phyloP scores from a whole-genome alignment of 2,113 vertebrate genomes.

The Rhombomys opimus region DNA sequence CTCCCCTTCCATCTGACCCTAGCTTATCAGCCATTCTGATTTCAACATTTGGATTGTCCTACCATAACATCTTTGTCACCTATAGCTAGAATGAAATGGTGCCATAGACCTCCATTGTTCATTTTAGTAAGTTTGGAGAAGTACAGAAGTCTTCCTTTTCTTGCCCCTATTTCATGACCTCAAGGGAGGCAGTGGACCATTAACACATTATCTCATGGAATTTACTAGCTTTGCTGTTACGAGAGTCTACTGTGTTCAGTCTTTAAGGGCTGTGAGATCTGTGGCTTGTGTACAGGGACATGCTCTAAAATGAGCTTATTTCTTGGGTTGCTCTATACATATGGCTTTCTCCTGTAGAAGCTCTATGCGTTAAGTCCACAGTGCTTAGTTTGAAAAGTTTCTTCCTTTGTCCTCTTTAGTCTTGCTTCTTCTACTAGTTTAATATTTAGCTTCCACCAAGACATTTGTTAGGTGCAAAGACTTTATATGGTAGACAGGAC shows the following conservation, averaged over 20 bases:
- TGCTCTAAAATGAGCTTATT: background rate
- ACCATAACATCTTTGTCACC: background rate
- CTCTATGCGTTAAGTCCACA: background rate
- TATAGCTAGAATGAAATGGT: background rate
- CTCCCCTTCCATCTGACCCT: no score
- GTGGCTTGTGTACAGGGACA: background rate
- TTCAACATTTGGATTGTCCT: background rate
- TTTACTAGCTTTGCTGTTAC: background rate
- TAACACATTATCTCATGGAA: background rate
- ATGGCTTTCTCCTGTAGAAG: background rate
- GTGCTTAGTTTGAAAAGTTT: background rate
- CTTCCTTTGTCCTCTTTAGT: slow-evolving; percentile 30
- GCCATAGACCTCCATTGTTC: background rate
- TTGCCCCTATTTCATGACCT: background rate
- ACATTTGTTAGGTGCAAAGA: slow-evolving; percentile 23
- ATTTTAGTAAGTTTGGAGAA: background rate
- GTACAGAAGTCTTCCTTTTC: background rate
- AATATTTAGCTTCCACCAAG: slow-evolving; percentile 12
- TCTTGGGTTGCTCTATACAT: background rate
- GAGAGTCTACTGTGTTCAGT: background rate
- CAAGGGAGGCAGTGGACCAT: background rate
- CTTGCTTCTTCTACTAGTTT: background rate
- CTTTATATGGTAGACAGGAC: background rate
- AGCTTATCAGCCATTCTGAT: no score
- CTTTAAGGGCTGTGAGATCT: background rate